phyloP scores from a whole-genome alignment of 2,113 vertebrate species.

The Chlorodrepanis virens region DNA sequence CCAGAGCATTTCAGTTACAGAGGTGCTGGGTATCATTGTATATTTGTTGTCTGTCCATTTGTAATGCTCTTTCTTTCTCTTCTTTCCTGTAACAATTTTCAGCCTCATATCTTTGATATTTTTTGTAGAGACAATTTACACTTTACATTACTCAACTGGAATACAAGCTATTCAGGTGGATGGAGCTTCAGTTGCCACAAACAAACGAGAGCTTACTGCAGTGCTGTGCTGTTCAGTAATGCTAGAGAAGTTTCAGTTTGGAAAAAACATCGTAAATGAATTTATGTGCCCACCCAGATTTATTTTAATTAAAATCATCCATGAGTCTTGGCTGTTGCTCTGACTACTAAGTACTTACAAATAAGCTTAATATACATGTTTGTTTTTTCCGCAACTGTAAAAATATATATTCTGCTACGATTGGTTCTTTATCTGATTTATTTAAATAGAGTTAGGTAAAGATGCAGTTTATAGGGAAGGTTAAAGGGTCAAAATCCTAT shows the following conservation, averaged over 20 bases:
- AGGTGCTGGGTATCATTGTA: background rate
- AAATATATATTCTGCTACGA: constrained; percentile 51
- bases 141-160: background rate
- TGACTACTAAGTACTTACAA: constrained; percentile 64
- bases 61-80: background rate
- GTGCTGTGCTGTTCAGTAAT: background rate
- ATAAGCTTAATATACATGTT: constrained; percentile 67
- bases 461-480: constrained; percentile 49
- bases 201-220: background rate
- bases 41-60: background rate
- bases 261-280: constrained; percentile 2
- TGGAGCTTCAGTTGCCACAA: background rate
- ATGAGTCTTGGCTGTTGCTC: constrained; percentile 50
- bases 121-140: background rate
- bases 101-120: background rate
- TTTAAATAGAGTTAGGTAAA: constrained; percentile 73
- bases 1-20: background rate
- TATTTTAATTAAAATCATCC: constrained; percentile 72
- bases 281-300: constrained; percentile 51
- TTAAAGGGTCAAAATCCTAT: constrained; percentile 65
- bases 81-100: background rate
- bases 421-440: constrained; percentile 69
- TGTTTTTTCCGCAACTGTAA: constrained; percentile 50
- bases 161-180: background rate
- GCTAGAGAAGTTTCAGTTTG: background rate